Base-by-base conservation (phyloP, 2,888 invertebrate species). In the Drosophila paramelanica region DNA sequence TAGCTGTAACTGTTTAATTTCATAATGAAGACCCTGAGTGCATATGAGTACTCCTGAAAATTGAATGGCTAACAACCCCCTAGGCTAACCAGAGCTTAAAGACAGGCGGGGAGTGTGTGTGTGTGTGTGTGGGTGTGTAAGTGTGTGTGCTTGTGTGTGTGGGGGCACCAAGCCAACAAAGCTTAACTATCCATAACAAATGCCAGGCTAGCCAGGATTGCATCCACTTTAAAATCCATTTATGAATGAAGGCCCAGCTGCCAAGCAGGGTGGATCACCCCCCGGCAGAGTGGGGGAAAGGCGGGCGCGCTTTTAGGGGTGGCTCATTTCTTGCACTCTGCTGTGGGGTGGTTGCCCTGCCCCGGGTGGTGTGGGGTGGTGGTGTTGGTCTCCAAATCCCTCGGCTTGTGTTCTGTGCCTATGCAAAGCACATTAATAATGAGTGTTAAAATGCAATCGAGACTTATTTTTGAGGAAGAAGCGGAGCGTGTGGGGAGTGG, bases 171-270 rank as follows among this genome's bases (percentile, higher is more conserved):
- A 23, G 17, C 14, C 49, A 42, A 53, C 64, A 55, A 45, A 64
- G 59, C 73, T 61, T 42, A 57, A 67, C 55, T 62, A 75, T 61
- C 67, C 72, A 65, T 60, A 47, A 43, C 53, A 39, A 73, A 73
- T 49, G 65, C 41, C 69, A 46, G 52, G 51, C 71, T 49, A 55
- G 49, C 73, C 57, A 46, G 72, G 60, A 79, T 80, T 80, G 85
- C 86, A 84, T 82, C 57, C 84, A 84, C 84, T 85, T 81, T 81
- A 81, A 81, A 87, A 81, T 77, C 75, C 87, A 85, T 85, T 85
- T 81, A 86, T 81, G 77, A 83, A 75, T 83, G 70, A 81, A 75
- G 73, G 62, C 49, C 42, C 65, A 73, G 58, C 58, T 61, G 56
- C 47, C 42, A 20, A 20, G 23, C 33, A 43, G 60, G 77, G 73